Evolutionary conservation across 1,140 invertebrate species (phyloP), one percentile per base, ranked within the genome.

Genomic region (Trigoniulus corallinus): DNA sequence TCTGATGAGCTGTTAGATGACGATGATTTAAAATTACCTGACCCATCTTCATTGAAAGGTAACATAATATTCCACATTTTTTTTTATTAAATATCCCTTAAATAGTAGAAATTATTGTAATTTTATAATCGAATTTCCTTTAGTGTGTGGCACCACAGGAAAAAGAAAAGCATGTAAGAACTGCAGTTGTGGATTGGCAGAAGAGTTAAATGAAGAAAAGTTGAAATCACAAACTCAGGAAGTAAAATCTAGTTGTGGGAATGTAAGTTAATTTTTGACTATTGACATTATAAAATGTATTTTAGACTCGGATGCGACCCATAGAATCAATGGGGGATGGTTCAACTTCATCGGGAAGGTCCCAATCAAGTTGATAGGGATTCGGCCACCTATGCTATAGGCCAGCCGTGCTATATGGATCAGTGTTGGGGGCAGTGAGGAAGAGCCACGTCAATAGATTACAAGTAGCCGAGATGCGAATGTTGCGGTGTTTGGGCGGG

Each of bases 161-260:
- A 91, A 94, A 67, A 75, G 87, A 43, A 96, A 96, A 66, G 94
- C 96, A 0, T 99, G 96, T 63, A 98, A 97, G 60, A 86, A 98
- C 66, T 99, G 96, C 64, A 80, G 81, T 3, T 99, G 96, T 72
- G 96, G 96, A 2, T 71, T 99, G 51, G 93, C 93, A 25, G 91
- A 98, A 60, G 91, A 96, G 68, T 65, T 94, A 27, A 78, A 70
- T 43, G 78, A 75, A 12, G 77, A 80, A 65, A 54, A 56, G 54
- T 51, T 10, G 20, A 15, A 2, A 22, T 56, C 56, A 37, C 65
- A 63, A 22, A 52, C 53, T 42, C 54, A 22, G 51, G 59, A 60
- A 42, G 64, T 77, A 68, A 84, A 82, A 67, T 97, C 94, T 4
- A 88, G 93, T 2, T 99, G 95, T 78, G 95, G 95, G 61, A 98